Conservation (phyloP, 2,888 invertebrate species). For the Heliothis peltigera region DNA sequence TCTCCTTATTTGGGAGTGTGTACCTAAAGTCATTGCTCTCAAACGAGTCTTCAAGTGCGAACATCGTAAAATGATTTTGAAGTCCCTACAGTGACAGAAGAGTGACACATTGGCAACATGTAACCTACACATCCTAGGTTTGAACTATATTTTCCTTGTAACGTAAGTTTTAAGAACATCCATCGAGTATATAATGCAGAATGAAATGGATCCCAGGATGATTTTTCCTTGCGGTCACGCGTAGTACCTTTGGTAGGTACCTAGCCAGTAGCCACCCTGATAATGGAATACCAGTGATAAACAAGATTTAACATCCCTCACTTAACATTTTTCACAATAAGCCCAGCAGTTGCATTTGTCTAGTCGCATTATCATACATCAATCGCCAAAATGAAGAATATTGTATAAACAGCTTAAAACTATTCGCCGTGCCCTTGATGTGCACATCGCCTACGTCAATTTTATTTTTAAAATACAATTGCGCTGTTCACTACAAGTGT, state of each 20-base stretch:
- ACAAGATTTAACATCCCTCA: neutral
- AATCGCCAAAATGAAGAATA: constrained; percentile 28
- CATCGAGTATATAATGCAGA: neutral
- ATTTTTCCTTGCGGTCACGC: neutral
- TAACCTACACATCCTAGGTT: neutral
- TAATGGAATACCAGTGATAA: constrained; percentile 2
- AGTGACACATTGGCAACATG: too few relatives aligned
- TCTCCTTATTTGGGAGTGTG: neutral
- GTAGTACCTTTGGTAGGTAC: too few relatives aligned
- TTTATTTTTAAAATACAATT: constrained; percentile 58
- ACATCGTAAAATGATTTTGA: constrained; percentile 1
- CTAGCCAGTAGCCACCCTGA: too few relatives aligned
- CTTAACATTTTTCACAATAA: constrained; percentile 18
- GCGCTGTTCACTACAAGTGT: constrained; percentile 25
- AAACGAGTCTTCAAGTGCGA: constrained; percentile 1
- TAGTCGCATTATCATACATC: constrained; percentile 15
- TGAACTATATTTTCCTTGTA: neutral
- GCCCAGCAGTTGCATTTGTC: neutral
- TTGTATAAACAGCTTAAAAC: constrained; percentile 40
- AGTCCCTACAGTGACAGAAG: neutral
- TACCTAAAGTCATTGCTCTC: constrained; percentile 4
- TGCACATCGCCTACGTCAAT: constrained; percentile 43
- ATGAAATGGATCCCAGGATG: neutral
- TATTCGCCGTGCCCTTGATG: constrained; percentile 50
- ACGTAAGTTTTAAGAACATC: neutral